Base-by-base conservation (phyloP, 2,113 vertebrate genomes). In the Neotragus moschatus region DNA sequence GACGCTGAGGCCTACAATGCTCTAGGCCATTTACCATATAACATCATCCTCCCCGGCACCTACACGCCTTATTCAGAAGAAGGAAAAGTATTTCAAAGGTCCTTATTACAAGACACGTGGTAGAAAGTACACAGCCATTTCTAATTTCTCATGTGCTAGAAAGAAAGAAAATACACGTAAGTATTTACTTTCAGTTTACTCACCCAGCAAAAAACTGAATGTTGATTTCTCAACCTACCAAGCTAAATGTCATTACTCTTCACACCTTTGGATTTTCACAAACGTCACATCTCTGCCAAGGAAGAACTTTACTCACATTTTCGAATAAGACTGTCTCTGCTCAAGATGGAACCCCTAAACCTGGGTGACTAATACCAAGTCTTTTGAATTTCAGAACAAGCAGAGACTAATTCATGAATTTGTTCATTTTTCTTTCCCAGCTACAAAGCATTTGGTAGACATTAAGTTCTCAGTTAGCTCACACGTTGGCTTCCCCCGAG, bases 341-440 rank as follows among this genome's bases (percentile, higher is more conserved):
- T 92, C 85, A 33, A 70, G 85, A 79, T 9, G 4, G 88, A 93
- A 91, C 49, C 88, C 58, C 63, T 75, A 85, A 73, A 81, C 10
- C 23, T 80, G 61, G 79, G 39, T 39, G 80, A 60, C 86, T 81
- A 60, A 88, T 85, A 25, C 6, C 25, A 1, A 96, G 23, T 81
- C 80, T 61, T 92, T 84, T 60, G 63, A 90, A 95, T 97, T 93
- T 91, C 58, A 93, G 89, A 97, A 75, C 79, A 49, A 81, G 87
- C 84, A 80, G 43, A 96, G n/a, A 84, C 39, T 96, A 95, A 97
- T 96, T 97, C 33, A 63, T 94, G 39, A 77, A 75, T 93, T 33
- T 80, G 30, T 86, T 94, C 49, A n/a, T 53, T 84, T 86, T 77
- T 39, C 49, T 89, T 66, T 47, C 53, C 80, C 43, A 85, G 26